Base-by-base conservation (phyloP, 2,113 vertebrate species). In the Phocoena sinus region DNA sequence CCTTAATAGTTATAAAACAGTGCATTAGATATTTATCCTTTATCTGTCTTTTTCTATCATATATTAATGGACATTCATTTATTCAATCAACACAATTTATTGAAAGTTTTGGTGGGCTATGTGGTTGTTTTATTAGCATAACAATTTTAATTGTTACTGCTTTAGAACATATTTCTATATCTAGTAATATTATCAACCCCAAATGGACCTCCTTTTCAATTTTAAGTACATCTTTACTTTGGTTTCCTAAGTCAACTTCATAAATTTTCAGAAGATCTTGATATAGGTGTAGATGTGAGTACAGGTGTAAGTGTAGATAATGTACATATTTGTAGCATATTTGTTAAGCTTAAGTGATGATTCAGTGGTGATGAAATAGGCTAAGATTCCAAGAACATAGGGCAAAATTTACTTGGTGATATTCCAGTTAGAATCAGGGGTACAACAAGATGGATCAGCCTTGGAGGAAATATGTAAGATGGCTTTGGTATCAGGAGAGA, bases 241-340 rank as follows among this genome's bases (percentile, higher is more conserved):
- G n/a, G 68, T 95, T 95, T 63, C 38, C 71, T 56, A 79, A 96
- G 50, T 53, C 73, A 33, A 23, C 60, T 89, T 65, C 41, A 38
- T 25, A 28, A 77, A 53, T 33, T 67, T 62, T 23, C 44, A 33
- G 68, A 62, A 81, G 20, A 13, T 65, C 44, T 12, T 13, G 21
- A n/a, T 6, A 33, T 1, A 38, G 28, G 26, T 44, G 11, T 5
- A 2, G 18, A 12, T 10, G 5, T 23, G 65, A 26, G 26, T 4
- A 10, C 0, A 47, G 17, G 10, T 21, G 26, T 38, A 8, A 56
- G 21, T 18, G 21, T 12, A 31, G 85, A 60, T 14, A 4, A 2
- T 3, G 6, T 15, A 13, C 11, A 0, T 31, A 12, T 9, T 5
- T 60, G 2, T 4, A 41, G 21, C 33, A 0, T 53, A 31, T 80